Conservation (phyloP, 2,797 vertebrate species). For the Karalla daura region DNA sequence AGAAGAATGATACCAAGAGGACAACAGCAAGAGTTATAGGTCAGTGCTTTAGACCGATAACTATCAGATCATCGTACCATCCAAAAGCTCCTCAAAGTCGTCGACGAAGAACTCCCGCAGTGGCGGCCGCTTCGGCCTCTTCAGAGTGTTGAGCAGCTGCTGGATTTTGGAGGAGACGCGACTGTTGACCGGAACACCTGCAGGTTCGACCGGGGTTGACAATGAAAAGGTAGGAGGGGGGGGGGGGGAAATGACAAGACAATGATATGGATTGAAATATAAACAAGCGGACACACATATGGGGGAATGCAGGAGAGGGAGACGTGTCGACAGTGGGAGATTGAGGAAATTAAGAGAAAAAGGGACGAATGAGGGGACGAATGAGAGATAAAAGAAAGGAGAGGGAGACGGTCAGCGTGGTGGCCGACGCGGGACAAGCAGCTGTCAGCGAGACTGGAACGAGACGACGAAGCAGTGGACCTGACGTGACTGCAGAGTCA, state of each 20-base stretch:
- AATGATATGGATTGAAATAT: constrained; percentile 21
- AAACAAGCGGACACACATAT: constrained; percentile 1
- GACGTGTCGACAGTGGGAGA: constrained; percentile 31
- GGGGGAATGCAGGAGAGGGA: not conserved
- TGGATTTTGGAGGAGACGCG: constrained; percentile 98
- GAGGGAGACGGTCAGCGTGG: constrained; percentile 56
- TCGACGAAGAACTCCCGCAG: constrained; percentile 96
- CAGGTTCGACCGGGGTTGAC: constrained; percentile 44
- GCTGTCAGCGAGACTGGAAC: constrained; percentile 56
- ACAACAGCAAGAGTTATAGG: no score
- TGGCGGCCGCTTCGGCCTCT: constrained; percentile 95
- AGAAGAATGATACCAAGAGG: no score
- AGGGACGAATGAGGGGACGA: constrained; percentile 31
- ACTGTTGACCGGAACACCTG: constrained; percentile 96
- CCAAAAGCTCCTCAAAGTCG: constrained; percentile 95
- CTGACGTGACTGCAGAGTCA: constrained; percentile 34
- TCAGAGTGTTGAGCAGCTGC: constrained; percentile 96
- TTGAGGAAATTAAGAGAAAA: constrained; percentile 37
- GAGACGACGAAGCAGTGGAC: constrained; percentile 43
- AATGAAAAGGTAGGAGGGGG: constrained; percentile 20
- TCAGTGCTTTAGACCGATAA: no score
- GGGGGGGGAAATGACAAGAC: constrained; percentile 29
- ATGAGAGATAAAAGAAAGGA: constrained; percentile 37
- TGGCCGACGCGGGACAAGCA: constrained; percentile 47
- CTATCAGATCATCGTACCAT: constrained; percentile 84